Evolutionary conservation across 2,797 vertebrate genomes (phyloP), one percentile per base, ranked within the genome.

Genomic region (Tamandua tetradactyla): DNA sequence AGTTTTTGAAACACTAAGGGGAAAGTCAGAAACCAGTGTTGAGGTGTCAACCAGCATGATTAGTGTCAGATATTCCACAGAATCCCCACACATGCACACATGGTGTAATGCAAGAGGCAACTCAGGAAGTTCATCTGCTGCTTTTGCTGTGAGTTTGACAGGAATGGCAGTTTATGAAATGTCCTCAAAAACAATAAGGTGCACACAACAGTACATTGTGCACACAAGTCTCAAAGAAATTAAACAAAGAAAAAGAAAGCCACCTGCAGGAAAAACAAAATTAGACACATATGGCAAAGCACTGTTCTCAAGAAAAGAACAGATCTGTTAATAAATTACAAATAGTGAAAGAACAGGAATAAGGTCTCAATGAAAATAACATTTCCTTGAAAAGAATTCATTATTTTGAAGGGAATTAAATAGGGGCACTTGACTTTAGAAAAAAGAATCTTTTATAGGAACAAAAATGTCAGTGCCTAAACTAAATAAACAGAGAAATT

Each of bases 61-160:
- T 1, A 0, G 27, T 7, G 37, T 30, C 40, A 18, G 37, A 17
- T 42, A 25, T 5, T 7, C 6, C 78, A 18, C 20, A 11, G 25
- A 22, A 66, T 9, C 17, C 74, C 32, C 37, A 1, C 3, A 11
- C 27, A 27, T 4, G 44, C 1, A 2, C 3, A 9, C 9, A 2
- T 3, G 2, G 1, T 0, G 0, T 14, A 8, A n/a, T 7, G 2
- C 1, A 3, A 44, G 23, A 30, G 12, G 30, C 69, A 68, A 32
- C 7, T 1, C 2, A 32, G 23, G 27, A 64, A 20, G 25, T 4
- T 15, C 13, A 7, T 7, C 30, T 27, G 11, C 13, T 1, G 12
- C 30, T 18, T 3, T n/a, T 37, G 18, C 25, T 83, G 71, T 57
- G 61, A 66, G 23, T 0, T 20, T 30, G 35, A 55, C 9, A 13